Base-by-base conservation (phyloP, 2,888 invertebrate genomes). In the Drosophila mercatorum region DNA sequence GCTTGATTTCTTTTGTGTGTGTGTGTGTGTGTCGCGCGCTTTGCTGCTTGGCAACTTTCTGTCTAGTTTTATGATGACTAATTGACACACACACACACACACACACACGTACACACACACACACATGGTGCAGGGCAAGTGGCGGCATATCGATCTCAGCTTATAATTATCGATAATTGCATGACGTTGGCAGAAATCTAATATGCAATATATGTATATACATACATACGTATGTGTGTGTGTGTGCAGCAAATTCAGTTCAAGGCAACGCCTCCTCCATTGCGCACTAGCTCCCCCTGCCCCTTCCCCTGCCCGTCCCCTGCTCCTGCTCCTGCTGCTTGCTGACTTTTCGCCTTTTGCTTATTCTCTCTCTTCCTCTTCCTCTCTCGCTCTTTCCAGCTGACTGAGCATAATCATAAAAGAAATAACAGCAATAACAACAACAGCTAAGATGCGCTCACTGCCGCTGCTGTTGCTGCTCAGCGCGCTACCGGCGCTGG, bases 191-290 rank as follows among this genome's bases (percentile, higher is more conserved):
- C 72, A 75, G 58, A 64, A 49, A 60, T 52, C 44, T 56, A 55
- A 75, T 47, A 57, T 79, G 75, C 68, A 79, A 14, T 70, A 28
- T 44, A 14, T 70, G 22, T 44, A 12, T 47, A n/a, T 7, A 7
- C 7, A 2, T 7, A 7, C n/a, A 4, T 40, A 6, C 4, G 14
- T 40, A 6, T n/a, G 40, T 11, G 28, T 65, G 59, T 52, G 26
- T 14, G 60, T 72, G 56, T 81, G 70, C 74, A 67, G 66, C 66
- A 65, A 84, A 83, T 83, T 84, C 72, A 83, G 83, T 88, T 83
- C 83, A 83, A 89, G 83, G 83, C 83, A 72, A 83, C 89, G 79
- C 84, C 88, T 87, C 84, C 88, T 87, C 68, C 62, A 49, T 49
- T 55, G 51, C 49, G 44, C 36, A 22, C 22, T 36, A 8, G 10